Conservation (phyloP, 2,797 vertebrate species). For the Choloepus didactylus region DNA sequence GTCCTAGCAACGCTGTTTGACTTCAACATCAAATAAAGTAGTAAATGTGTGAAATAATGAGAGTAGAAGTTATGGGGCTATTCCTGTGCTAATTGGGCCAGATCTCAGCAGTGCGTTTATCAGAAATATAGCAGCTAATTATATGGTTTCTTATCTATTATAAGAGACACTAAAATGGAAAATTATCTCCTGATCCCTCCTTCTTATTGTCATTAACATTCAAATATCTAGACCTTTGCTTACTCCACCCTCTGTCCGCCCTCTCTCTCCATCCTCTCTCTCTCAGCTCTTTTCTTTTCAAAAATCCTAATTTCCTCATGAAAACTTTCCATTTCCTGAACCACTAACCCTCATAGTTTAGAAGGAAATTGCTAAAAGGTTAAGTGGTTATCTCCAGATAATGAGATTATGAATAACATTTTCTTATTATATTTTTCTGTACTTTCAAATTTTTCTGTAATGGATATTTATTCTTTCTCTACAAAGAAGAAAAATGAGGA, state of each 20-base stretch:
- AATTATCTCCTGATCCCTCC: neutral
- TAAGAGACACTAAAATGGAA: slow-evolving; percentile 22
- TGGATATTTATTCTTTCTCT: slow-evolving; percentile 46
- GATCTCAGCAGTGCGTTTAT: slow-evolving; percentile 76
- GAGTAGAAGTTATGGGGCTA: slow-evolving; percentile 63
- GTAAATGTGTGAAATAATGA: slow-evolving; percentile 81
- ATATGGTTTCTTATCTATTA: slow-evolving; percentile 5
- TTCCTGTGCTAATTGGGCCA: slow-evolving; percentile 76
- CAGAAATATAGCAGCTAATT: slow-evolving; percentile 73
- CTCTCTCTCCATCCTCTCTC: neutral
- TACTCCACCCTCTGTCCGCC: neutral
- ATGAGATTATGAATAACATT: neutral
- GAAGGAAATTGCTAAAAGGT: neutral
- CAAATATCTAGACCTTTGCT: neutral
- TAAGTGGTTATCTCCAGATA: neutral
- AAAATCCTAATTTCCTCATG: slow-evolving; percentile 10
- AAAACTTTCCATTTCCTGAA: neutral
- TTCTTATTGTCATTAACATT: slow-evolving; percentile 28
- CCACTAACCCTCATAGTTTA: neutral
- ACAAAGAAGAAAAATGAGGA: slow-evolving; percentile 3
- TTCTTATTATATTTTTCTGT: slow-evolving; percentile 18
- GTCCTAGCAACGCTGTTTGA: neutral
- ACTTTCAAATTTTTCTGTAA: slow-evolving; percentile 20
- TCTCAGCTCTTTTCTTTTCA: neutral
- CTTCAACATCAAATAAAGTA: slow-evolving; percentile 53